Base-by-base conservation (phyloP, 2,797 vertebrate genomes). In the Tragopan temminckii region DNA sequence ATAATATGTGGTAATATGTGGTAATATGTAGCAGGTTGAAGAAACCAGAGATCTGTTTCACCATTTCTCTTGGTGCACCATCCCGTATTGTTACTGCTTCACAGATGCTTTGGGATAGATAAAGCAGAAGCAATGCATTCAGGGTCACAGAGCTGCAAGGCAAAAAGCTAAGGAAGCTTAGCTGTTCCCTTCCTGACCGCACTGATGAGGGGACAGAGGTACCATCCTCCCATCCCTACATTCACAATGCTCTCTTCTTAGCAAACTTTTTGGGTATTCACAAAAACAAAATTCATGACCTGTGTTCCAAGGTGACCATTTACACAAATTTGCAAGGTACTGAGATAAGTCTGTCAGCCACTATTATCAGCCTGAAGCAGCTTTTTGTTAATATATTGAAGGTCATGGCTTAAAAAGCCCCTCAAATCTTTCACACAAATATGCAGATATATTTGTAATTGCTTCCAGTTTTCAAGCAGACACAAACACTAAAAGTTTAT, bases 391-490 rank as follows among this genome's bases (percentile, higher is more conserved):
- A 20, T 57, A 68, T n/a, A 31, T 89, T 72, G 67, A 72, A 88
- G 76, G 63, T 67, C 36, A 76, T 77, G 45, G 23, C 55, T 89
- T 85, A 63, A 89, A 78, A 90, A 92, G 14, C 15, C n/a, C 21
- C 27, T 83, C 63, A 81, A 61, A 83, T 90, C 0, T 2, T 88
- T 83, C 33, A 79, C 11, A 25, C 36, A 88, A 53, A 81, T 17
- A 58, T 52, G 23, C 14, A 85, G 61, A 69, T 29, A 35, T 55
- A 57, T 52, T 80, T 85, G 31, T 59, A 85, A 91, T 63, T 70
- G 33, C 31, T 93, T 81, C 69, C 75, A 42, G 8, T 79, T 90
- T 95, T 88, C 48, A 59, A 92, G 80, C 17, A 80, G 80, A 48
- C 23, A 80, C 9, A 55, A 43, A 57, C 53, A 42, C 46, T 53